Evolutionary conservation across 2,113 vertebrate genomes (phyloP).

Genomic region (Ailuropoda melanoleuca): DNA sequence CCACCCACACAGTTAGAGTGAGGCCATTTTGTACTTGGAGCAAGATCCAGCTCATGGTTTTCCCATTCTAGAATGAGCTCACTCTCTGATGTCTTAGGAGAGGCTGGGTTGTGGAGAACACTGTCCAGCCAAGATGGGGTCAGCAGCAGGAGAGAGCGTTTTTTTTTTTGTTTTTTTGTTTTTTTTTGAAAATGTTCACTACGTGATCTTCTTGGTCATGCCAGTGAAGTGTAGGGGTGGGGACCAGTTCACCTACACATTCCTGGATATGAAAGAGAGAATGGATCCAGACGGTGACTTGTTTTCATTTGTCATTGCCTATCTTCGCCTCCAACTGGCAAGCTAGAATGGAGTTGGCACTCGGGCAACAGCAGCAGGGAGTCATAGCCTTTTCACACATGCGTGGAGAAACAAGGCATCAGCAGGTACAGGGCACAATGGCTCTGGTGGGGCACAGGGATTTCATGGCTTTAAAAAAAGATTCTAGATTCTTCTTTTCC

Average conservation of each 20-base stretch:
- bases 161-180: not conserved
- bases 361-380: not conserved
- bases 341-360: not conserved
- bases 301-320: not conserved
- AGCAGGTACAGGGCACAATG: not conserved
- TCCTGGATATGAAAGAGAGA: not conserved
- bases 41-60: not conserved
- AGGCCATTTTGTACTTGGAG: not conserved
- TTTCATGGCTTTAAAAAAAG: slow-evolving; percentile 9
- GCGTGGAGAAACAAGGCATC: not conserved
- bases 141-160: not conserved
- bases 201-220: not conserved
- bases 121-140: fast-evolving
- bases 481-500: slow-evolving; percentile 13
- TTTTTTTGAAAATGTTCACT: not conserved
- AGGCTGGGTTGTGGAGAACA: not conserved
- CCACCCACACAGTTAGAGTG: not conserved
- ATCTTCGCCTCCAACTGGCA: slow-evolving; percentile 22
- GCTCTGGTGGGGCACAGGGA: not conserved
- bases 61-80: not conserved
- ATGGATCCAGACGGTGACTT: not conserved
- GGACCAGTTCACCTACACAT: not conserved
- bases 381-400: not conserved
- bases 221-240: not conserved
- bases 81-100: not conserved